Evolutionary conservation across 2,888 invertebrate genomes (phyloP), one percentile per base, ranked within the genome.

Genomic region (Spisula subtruncata): DNA sequence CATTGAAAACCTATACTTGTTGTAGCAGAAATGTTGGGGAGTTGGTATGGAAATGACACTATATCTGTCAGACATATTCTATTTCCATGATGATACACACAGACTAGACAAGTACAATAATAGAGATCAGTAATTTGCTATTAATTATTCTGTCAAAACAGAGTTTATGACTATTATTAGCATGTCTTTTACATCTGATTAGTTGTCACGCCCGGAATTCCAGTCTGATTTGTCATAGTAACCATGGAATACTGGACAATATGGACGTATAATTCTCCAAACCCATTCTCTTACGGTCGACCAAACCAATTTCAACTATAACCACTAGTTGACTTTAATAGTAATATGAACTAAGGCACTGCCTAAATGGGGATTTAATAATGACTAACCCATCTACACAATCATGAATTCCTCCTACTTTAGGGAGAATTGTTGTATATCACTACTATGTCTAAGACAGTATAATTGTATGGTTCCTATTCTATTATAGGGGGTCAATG

Each of bases 161-260:
- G 51, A 29, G 71, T 88, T 88, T 85, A 88, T 88, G 83, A 81
- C 81, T 46, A 32, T 88, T 80, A 85, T 88, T 88, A 85, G 85
- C 88, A 88, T 88, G 88, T 88, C 88, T 88, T 66, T 66, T 85
- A 85, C 87, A 86, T 86, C 81, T 86, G 66, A 86, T 86, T 86
- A 86, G 35, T 83, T 46, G 80, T 79, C 81, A 48, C 48, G 56
- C 66, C 56, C 32, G n/a, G 83, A 75, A 87, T 87, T 87, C 87
- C 80, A 46, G 25, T 20, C 32, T 41, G 71, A 56, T 87, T 82
- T 87, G 87, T 87, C 87, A 87, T 83, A 80, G 81, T 48, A 48
- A 46, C 80, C 14, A 2, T 35, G n/a, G 35, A 51, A n/a, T 14
- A 81, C 81, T 25, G 46, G 81, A 81, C 75, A 75, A 4, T 32